phyloP scores from a whole-genome alignment of 1,140 invertebrate species.

The Harlomillsia oculata region DNA sequence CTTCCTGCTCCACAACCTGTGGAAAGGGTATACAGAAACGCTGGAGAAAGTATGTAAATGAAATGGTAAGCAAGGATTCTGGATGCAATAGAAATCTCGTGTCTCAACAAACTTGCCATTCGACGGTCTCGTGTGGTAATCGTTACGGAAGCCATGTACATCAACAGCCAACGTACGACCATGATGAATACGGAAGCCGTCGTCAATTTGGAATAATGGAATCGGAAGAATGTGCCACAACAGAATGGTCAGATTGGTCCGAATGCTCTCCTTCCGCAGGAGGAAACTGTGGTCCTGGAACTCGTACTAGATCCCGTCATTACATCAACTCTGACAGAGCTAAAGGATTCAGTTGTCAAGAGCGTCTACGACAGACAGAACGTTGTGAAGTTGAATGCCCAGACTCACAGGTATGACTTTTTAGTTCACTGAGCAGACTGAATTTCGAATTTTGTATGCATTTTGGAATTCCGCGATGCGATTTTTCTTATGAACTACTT shows the following conservation, averaged over 20 bases:
- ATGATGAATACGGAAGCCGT: too few relatives aligned
- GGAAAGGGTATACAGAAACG: constrained; percentile 46
- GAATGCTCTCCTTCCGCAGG: constrained; percentile 59
- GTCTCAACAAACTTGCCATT: constrained; percentile 16
- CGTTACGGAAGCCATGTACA: not conserved
- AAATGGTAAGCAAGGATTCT: constrained; percentile 5
- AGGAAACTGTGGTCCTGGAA: constrained; percentile 59
- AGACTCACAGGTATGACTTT: not conserved
- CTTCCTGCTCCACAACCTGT: constrained; percentile 60
- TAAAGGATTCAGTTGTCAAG: constrained; percentile 1
- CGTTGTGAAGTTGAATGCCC: constrained; percentile 4
- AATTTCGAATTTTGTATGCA: not conserved
- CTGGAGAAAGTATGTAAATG: constrained; percentile 15
- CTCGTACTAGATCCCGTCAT: constrained; percentile 58
- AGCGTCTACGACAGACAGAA: not conserved
- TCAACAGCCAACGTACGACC: not conserved
- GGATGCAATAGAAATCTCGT: constrained; percentile 24
- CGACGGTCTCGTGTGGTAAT: not conserved
- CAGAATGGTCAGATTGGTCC: constrained; percentile 67
- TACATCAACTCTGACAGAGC: constrained; percentile 51
- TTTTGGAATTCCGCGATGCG: not conserved
- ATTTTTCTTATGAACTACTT: not conserved
- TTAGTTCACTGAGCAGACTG: not conserved
- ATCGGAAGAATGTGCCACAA: constrained; percentile 51
- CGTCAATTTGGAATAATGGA: not conserved